Evolutionary conservation across 2,888 invertebrate species (phyloP), one percentile per base, ranked within the genome.

Genomic region (Synergus itoensis): DNA sequence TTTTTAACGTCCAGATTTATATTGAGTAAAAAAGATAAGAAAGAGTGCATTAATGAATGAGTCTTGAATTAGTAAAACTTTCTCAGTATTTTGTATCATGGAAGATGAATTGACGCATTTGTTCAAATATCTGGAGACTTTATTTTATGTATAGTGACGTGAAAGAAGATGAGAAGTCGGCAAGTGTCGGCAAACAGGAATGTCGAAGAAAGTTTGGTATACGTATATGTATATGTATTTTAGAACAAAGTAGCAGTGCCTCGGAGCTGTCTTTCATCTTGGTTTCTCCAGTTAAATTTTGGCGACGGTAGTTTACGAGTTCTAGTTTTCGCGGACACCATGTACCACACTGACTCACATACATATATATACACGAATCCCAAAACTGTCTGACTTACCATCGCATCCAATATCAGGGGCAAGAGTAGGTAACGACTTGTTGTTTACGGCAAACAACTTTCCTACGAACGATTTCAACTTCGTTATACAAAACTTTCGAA

Each of bases 381-480:
- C 12, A 40, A 12, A 84, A 81, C 83, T 82, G 82, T 81, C 84
- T 79, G 80, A 82, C 78, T 76, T 80, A 85, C 85, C 77, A 60
- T 80, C 78, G 79, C 85, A 82, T 80, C 48, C 80, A 82, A 80
- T 60, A 83, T 81, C 80, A 62, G 62, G 63, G 18, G 63, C 62
- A 62, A 45, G 8, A 53, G 86, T 86, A 86, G 86, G 84, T 86
- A 87, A 88, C 87, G 87, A 87, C 88, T 87, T 87, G 88, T 89
- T 90, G 89, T 90, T 90, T 90, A 89, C 90, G 88, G 85, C 83
- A 86, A 87, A 87, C 85, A 90, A 89, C 87, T 90, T 89, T 85
- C 83, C 86, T 83, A 82, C 85, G 85, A 89, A 88, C 88, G 88
- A 89, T 89, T 73, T 88, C 86, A 87, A 86, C 86, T 84, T 83